Evolutionary conservation across 2,888 invertebrate genomes (phyloP).

Genomic region (Sisyra nigra): DNA sequence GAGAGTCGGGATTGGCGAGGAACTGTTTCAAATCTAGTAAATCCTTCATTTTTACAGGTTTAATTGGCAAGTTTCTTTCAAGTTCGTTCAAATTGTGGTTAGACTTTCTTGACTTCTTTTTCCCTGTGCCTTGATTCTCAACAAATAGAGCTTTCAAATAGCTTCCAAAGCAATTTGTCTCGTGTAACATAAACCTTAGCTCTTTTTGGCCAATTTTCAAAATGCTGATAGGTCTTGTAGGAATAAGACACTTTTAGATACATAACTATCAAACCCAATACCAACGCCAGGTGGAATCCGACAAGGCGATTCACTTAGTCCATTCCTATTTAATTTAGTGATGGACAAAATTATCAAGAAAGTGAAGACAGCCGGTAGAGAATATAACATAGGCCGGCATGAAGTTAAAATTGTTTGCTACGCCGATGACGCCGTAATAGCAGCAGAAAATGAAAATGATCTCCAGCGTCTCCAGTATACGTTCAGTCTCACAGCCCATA

Average conservation of each 20-base stretch:
- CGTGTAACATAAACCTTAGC: neutral
- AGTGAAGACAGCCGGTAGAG: no score
- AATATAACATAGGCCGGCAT: no score
- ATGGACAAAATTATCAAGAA: no score
- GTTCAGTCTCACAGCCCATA: no score
- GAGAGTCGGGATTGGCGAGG: neutral
- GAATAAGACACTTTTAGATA: slow-evolving; percentile 1
- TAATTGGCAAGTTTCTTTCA: neutral
- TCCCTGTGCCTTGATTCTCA: neutral
- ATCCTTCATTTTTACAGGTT: slow-evolving; percentile 2
- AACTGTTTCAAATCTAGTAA: slow-evolving; percentile 1
- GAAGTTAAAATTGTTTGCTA: no score
- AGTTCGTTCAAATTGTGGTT: neutral
- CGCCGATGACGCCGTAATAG: no score
- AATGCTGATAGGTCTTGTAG: slow-evolving; percentile 1
- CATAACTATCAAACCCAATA: no score
- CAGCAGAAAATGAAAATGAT: no score
- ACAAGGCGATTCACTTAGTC: no score
- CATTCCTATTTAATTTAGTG: no score
- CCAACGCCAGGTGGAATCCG: no score
- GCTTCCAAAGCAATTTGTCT: slow-evolving; percentile 1
- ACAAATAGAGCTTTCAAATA: neutral
- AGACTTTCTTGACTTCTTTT: slow-evolving; percentile 3
- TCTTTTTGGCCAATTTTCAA: neutral
- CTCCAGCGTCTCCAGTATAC: no score